Evolutionary conservation across 2,888 invertebrate genomes (phyloP), one percentile per base, ranked within the genome.

Genomic region (Torymus auratus): DNA sequence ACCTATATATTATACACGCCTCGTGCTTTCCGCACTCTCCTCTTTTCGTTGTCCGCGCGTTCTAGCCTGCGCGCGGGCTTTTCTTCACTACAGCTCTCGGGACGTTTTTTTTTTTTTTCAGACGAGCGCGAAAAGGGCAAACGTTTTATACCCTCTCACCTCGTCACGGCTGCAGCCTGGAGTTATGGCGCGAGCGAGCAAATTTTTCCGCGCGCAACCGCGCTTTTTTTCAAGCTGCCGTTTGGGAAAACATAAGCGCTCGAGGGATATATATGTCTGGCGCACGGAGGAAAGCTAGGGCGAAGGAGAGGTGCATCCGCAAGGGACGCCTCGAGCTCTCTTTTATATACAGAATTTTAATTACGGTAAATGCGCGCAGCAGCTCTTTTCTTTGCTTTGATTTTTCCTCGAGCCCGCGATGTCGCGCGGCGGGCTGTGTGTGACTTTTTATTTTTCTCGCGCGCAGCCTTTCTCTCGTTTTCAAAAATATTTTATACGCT

Each of bases 281-380:
- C 7, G 7, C 41, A 7, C 41, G 7, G 41, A 7, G 41, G 23
- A 60, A 60, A 23, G 41, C 15, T n/a, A 52, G 60, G 7, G 56
- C 23, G 56, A 69, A 28, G n/a, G 52, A 69, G 52, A 15, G 14
- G 20, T 41, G 41, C 65, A 41, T 60, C 52, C 67, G n/a, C 67
- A 60, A 67, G 58, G 75, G 64, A 64, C 14, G 62, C 28, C 56
- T 61, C 55, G 41, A 20, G 41, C 55, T 60, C 60, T 28, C 60
- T 60, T 17, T 61, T 67, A 67, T 78, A 67, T 73, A 60, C 55
- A 11, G 68, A 78, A 61, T 74, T 80, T 80, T 80, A 80, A 80
- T 80, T 80, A 80, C 64, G 62, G 52, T 60, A 65, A 74, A 80
- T 80, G 74, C 52, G 41, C 41, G 41, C 41, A 23, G 41, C 41